These are phyloP conservation scores for Atherix ibis DNA, from an alignment of 2,888 invertebrate genomes.

Conservation along the genomic window DNA sequence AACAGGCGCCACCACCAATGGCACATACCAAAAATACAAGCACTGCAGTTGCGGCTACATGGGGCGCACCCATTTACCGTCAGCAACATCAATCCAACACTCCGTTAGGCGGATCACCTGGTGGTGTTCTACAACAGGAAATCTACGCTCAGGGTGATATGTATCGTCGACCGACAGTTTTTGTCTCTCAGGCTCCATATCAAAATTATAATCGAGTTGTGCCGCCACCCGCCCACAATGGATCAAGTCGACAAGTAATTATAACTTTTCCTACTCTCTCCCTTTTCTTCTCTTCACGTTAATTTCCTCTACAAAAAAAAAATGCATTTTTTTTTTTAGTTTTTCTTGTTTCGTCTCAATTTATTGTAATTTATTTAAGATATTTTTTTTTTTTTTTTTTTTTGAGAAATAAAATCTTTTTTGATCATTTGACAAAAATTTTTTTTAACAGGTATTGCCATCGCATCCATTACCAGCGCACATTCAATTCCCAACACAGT, in stretches of 20 bases:
- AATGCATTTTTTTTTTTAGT: conserved; percentile 1
- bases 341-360: conserved; percentile 1
- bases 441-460: conserved; percentile 41
- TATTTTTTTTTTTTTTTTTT: conserved; percentile 29
- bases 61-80: conserved; percentile 28
- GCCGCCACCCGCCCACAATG: conserved; percentile 33
- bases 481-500: conserved; percentile 58
- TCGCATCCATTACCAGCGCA: conserved; percentile 69
- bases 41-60: conserved; percentile 22
- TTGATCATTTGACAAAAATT: not conserved
- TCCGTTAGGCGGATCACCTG: conserved; percentile 32
- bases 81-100: conserved; percentile 37
- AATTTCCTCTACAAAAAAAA: conserved; percentile 17
- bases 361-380: conserved; percentile 19
- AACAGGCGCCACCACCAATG: conserved; percentile 25
- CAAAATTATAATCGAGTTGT: conserved; percentile 31
- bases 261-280: not conserved
- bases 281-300: not conserved
- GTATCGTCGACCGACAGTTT: conserved; percentile 51
- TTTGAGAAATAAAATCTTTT: conserved; percentile 1
- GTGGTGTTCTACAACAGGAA: conserved; percentile 29
- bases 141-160: conserved; percentile 36
- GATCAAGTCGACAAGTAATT: conserved; percentile 32
- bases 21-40: conserved; percentile 32
- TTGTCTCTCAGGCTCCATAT: conserved; percentile 41